Percentiles rank a stretch among this genome's conserved stretches.
These are phyloP conservation scores for Polydesmus complanatus DNA, from an alignment of 2,888 invertebrate genomes.

Conservation along the genomic window DNA sequence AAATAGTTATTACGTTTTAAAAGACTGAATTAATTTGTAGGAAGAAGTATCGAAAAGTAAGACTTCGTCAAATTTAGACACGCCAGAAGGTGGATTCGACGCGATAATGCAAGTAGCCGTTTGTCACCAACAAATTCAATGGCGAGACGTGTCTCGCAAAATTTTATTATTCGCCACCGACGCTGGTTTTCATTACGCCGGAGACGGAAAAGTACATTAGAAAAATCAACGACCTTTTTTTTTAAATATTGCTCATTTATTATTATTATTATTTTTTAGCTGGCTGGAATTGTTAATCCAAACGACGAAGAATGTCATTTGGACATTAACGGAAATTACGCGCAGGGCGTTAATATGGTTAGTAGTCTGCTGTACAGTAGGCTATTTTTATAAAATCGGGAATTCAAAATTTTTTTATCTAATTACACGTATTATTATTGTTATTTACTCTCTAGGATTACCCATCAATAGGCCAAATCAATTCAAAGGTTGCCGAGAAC, in stretches of 20 bases:
- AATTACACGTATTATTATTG: no score
- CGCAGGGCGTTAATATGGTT: conserved; percentile 22
- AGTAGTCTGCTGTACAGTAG: no score
- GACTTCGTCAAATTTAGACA: conserved; percentile 32
- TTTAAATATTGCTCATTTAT: no score
- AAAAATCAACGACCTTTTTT: no score
- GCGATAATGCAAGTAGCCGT: conserved; percentile 98
- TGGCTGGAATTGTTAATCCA: conserved; percentile 30
- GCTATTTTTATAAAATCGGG: no score
- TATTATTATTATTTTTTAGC: no score
- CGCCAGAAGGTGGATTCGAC: conserved; percentile 80
- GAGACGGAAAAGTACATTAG: conserved; percentile 99
- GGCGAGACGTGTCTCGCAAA: conserved; percentile 83
- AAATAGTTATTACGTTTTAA: no score
- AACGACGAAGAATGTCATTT: conserved; percentile 36
- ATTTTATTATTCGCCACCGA: conserved; percentile 95
- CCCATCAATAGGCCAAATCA: conserved; percentile 39
- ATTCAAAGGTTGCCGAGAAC: conserved; percentile 66
- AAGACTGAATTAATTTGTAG: no score
- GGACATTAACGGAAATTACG: conserved; percentile 29
- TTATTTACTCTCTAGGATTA: no score
- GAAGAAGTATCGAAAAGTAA: conserved; percentile 20
- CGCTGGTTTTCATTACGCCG: conserved; percentile 97
- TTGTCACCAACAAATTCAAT: conserved; percentile 75
- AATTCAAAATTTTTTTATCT: no score